phyloP scores from a whole-genome alignment of 2,888 invertebrate species.

The Thereva unica region DNA sequence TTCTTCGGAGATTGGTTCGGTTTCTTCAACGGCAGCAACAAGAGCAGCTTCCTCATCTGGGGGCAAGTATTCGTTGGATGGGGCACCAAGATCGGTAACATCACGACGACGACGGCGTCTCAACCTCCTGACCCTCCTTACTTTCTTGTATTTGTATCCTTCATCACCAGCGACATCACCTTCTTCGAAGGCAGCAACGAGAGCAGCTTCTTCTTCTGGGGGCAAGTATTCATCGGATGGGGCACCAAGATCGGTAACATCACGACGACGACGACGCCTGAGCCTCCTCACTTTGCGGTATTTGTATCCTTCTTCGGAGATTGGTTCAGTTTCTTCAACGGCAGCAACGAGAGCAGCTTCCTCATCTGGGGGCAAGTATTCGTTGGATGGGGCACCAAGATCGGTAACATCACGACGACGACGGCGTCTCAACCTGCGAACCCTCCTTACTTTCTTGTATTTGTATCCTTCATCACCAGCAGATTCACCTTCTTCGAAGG shows the following conservation, averaged over 20 bases:
- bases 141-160: conserved; percentile 33
- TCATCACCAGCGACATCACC: conserved; percentile 19
- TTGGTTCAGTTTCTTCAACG: no score
- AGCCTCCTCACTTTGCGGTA: no score
- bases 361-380: neutral
- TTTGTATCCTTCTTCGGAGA: no score
- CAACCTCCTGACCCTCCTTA: conserved; percentile 2
- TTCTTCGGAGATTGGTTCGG: no score
- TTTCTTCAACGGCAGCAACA: no score
- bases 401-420: conserved; percentile 5
- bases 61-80: neutral
- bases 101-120: neutral
- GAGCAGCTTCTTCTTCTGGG: neutral
- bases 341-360: neutral
- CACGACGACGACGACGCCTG: no score
- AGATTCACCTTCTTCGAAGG: no score
- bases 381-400: conserved; percentile 8
- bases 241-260: neutral
- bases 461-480: no score
- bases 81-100: neutral
- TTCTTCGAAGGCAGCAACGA: conserved; percentile 9
- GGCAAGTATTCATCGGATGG: conserved; percentile 19
- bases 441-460: no score
- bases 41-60: neutral
- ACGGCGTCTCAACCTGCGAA: neutral